Conservation (phyloP, 2,797 vertebrate genomes). For the Sebastiscus albofasciatus region DNA sequence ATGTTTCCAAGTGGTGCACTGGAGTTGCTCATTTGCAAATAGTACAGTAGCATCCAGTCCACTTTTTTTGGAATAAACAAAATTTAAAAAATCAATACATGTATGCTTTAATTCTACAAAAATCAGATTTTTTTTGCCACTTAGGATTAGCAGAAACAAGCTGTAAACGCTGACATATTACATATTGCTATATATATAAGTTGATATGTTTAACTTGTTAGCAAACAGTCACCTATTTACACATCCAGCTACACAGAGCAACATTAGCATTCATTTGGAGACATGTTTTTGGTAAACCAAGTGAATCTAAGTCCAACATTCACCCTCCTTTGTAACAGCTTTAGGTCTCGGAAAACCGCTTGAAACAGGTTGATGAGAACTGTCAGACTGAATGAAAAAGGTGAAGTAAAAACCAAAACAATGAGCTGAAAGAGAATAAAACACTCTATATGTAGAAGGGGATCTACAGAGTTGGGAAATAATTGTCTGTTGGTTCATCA, state of each 20-base stretch:
- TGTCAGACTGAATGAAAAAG: too few species aligned
- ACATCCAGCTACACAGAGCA: neutral
- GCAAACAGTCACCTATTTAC: neutral
- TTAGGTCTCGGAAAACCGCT: too few species aligned
- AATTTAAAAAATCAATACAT: too few species aligned
- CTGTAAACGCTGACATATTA: neutral
- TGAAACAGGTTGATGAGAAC: too few species aligned
- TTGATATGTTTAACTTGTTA: too few species aligned
- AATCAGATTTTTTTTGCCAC: neutral
- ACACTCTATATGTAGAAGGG: accelerated
- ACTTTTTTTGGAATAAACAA: neutral
- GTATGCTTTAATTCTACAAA: neutral
- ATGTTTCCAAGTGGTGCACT: neutral
- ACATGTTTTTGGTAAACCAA: neutral
- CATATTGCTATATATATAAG: too few species aligned
- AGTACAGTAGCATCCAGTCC: neutral
- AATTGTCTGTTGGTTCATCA: too few species aligned
- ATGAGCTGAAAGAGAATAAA: too few species aligned
- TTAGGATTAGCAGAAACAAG: neutral
- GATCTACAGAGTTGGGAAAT: too few species aligned
- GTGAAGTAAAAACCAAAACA: too few species aligned
- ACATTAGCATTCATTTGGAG: neutral
- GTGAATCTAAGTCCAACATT: neutral
- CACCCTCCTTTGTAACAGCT: too few species aligned
- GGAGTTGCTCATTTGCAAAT: neutral